These are phyloP conservation scores for Choristoneura fumiferana DNA, from an alignment of 1,140 invertebrate species.

Conservation along the genomic window DNA sequence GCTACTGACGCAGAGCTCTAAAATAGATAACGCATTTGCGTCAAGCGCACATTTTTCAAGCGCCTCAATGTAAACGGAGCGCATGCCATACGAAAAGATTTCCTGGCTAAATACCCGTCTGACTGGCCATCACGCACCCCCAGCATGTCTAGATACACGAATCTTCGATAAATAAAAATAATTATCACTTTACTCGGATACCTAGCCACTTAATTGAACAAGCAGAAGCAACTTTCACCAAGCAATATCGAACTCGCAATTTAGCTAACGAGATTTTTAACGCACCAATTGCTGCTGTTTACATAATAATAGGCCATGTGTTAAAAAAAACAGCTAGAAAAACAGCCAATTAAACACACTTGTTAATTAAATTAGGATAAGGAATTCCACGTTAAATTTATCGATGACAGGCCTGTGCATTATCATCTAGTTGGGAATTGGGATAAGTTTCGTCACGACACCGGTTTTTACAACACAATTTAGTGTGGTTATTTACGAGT, in stretches of 20 bases:
- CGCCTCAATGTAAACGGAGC: constrained; percentile 62
- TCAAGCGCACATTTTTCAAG: constrained; percentile 75
- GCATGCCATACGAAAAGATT: constrained; percentile 62
- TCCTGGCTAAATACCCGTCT: constrained; percentile 68
- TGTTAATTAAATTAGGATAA: not conserved
- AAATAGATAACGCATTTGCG: constrained; percentile 78
- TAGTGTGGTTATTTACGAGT: no score
- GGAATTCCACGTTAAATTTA: not conserved
- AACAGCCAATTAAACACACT: not conserved
- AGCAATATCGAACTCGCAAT: not conserved
- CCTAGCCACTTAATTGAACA: not conserved
- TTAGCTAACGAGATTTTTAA: constrained; percentile 4
- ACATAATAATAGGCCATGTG: not conserved
- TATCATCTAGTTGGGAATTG: not conserved
- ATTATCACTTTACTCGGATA: not conserved
- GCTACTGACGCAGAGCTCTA: constrained; percentile 69
- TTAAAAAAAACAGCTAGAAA: not conserved
- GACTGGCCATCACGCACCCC: constrained; percentile 50
- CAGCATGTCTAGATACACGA: constrained; percentile 27
- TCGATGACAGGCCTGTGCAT: not conserved
- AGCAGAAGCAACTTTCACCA: not conserved
- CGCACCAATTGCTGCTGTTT: constrained; percentile 8
- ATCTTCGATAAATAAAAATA: constrained; percentile 5
- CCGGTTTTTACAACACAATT: no score
- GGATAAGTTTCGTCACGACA: not conserved